Base-by-base conservation (phyloP, 1,140 invertebrate genomes). In the Ericerus pela region DNA sequence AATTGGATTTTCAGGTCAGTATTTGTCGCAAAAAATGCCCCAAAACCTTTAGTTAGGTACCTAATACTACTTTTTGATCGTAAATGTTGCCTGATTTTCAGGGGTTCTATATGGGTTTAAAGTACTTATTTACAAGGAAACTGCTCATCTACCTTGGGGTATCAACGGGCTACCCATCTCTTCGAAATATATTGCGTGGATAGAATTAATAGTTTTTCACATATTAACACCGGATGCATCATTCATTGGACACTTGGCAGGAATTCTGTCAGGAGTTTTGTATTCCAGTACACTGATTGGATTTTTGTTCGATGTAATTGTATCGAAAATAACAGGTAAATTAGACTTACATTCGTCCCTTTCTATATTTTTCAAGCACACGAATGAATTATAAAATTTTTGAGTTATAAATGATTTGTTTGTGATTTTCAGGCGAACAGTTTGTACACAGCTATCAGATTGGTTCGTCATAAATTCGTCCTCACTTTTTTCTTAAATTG, bases 171-270 rank as follows among this genome's bases (percentile, higher is more conserved):
- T 83, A n/a, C 66, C 68, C 33, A 71, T 84, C 0, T 75, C 79
- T 1, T 72, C 74, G 14, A 74, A 73, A 65, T 72, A 75, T 62
- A 74, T 77, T 5, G 79, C 78, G 47, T 85, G 82, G 82, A 68
- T 70, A 1, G 82, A 85, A 63, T 64, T 85, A n/a, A 53, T 81
- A 16, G 63, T 82, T 2, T 83, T 85, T 58, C 78, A 82, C 62
- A 29, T 84, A 0, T 60, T 82, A 10, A 75, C 79, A 1, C 79
- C 79, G 30, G 74, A 77, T 60, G 68, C 75, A 8, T 79, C 75
- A 1, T 77, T 79, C 61, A 63, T 74, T 53, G 81, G 81, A 51
- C 81, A 85, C 65, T 66, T 84, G 18, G 77, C 80, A 51, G 82
- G 82, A n/a, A 81, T 83, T 60, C 61, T 84, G 3, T 75, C 79